Evolutionary conservation across 2,888 invertebrate genomes (phyloP), one percentile per base, ranked within the genome.

Genomic region (Zhuqinia jingwanae): DNA sequence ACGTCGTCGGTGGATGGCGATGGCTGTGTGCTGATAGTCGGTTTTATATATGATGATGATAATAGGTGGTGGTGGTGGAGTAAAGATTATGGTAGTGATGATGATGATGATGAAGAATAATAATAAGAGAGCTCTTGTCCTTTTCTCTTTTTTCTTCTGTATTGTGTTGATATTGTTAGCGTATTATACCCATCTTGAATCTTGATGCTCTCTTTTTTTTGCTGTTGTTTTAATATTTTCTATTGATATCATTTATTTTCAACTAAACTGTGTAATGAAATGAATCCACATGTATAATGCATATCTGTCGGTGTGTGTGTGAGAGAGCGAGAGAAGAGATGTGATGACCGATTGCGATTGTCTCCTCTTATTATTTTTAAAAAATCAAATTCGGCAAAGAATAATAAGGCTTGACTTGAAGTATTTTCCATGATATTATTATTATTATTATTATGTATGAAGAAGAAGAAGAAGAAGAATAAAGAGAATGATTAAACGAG

Each of bases 321-420:
- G 13, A 20, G 17, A 0, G 6, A 13, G 50, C 25, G 65, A 70
- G 63, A 47, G 13, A n/a, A 25, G 76, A 50, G 83, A 77, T 78
- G 78, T 78, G 85, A 85, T 63, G 85, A 85, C 75, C 79, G 79
- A 85, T 85, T 85, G 85, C 79, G 79, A 85, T 85, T 85, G 85
- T 85, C 78, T 85, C 47, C 75, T 65, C 17, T 30, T 79, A 65
- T 79, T 79, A 50, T 65, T 70, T 70, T 70, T 70, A n/a, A n/a
- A n/a, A n/a, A n/a, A 47, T 47, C 70, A 70, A 70, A 77, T 36
- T 68, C 78, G 60, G 47, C 45, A 60, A 60, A 78, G 60, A 85
- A 63, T 85, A 56, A 27, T 53, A 76, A 56, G 75, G 75, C 17
- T 75, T 75, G 75, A 53, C 17, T 75, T 75, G 75, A 53, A 75